A percentile compares a stretch with the other conserved stretches of the same genome.
Evolutionary conservation across 2,888 invertebrate genomes (phyloP).

Genomic region (Drosophila mettleri): DNA sequence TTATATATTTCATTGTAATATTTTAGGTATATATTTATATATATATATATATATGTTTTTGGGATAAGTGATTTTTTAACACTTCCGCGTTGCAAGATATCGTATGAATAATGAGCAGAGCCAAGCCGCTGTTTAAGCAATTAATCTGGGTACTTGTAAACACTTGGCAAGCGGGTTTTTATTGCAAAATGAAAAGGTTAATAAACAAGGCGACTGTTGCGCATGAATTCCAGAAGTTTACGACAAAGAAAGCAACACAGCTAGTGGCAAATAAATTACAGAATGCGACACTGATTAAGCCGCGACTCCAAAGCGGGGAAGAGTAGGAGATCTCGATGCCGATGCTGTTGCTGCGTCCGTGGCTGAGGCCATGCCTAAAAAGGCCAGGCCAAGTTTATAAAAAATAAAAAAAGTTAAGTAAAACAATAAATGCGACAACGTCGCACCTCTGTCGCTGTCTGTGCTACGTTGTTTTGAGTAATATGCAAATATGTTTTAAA

Average conservation of each 20-base stretch:
- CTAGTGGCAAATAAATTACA: conserved; percentile 68
- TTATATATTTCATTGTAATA: background rate
- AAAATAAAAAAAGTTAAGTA: conserved; percentile 14
- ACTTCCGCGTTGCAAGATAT: conserved; percentile 68
- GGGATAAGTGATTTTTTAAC: conserved; percentile 37
- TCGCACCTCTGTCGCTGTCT: conserved; percentile 52
- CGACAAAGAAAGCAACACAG: conserved; percentile 72
- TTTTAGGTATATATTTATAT: conserved; percentile 7
- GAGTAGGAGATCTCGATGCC: conserved; percentile 41
- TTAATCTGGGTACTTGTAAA: conserved; percentile 63
- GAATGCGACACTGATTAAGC: conserved; percentile 61
- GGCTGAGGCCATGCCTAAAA: conserved; percentile 68
- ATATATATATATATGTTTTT: conserved; percentile 9
- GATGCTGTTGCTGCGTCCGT: conserved; percentile 43
- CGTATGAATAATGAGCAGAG: conserved; percentile 62
- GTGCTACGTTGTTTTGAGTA: conserved; percentile 66
- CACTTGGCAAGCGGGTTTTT: conserved; percentile 62
- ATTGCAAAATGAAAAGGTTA: conserved; percentile 72
- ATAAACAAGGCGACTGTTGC: conserved; percentile 69
- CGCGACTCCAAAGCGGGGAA: conserved; percentile 21
- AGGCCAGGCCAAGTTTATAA: conserved; percentile 73
- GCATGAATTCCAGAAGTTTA: conserved; percentile 67
- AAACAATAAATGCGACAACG: conserved; percentile 68
- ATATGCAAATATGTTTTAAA: conserved; percentile 76
- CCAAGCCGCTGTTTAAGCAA: conserved; percentile 55